A percentile compares a stretch with the other conserved stretches of the same genome.
phyloP scores from a whole-genome alignment of 2,797 vertebrate genomes.

The Phrynocephalus forsythii region DNA sequence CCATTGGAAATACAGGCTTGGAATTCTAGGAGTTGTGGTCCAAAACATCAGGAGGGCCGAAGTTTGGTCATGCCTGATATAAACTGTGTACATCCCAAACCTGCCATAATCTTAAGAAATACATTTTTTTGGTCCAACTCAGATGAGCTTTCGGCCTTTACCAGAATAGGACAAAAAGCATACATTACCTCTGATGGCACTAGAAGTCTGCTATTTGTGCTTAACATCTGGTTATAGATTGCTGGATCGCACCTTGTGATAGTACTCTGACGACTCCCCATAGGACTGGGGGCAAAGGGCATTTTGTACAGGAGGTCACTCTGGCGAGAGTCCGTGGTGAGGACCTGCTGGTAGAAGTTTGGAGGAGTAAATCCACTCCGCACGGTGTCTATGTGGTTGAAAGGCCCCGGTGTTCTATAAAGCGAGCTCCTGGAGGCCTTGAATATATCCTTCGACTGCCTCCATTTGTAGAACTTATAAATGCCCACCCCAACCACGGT shows the following conservation, averaged over 20 bases:
- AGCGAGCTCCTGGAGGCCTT: slow-evolving; percentile 74
- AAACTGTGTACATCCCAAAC: too few relatives aligned
- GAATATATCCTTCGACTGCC: slow-evolving; percentile 77
- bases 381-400: slow-evolving; percentile 76
- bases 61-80: too few relatives aligned
- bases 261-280: slow-evolving; percentile 78
- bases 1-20: too few relatives aligned
- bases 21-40: too few relatives aligned
- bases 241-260: slow-evolving; percentile 78
- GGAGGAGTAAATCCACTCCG: slow-evolving; percentile 71
- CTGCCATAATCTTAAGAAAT: neutral
- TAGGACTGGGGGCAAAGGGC: slow-evolving; percentile 72
- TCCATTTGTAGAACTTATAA: slow-evolving; percentile 81
- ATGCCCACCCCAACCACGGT: slow-evolving; percentile 77
- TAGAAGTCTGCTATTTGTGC: slow-evolving; percentile 71
- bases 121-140: neutral
- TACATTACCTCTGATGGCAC: slow-evolving; percentile 76
- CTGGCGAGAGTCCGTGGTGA: slow-evolving; percentile 79
- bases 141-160: neutral
- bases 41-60: too few relatives aligned
- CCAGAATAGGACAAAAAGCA: slow-evolving; percentile 7
- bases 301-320: slow-evolving; percentile 79
- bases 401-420: slow-evolving; percentile 77
- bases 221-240: slow-evolving; percentile 78
- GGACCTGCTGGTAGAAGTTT: slow-evolving; percentile 80